phyloP scores from a whole-genome alignment of 2,888 invertebrate genomes.

The Idaea aversata region DNA sequence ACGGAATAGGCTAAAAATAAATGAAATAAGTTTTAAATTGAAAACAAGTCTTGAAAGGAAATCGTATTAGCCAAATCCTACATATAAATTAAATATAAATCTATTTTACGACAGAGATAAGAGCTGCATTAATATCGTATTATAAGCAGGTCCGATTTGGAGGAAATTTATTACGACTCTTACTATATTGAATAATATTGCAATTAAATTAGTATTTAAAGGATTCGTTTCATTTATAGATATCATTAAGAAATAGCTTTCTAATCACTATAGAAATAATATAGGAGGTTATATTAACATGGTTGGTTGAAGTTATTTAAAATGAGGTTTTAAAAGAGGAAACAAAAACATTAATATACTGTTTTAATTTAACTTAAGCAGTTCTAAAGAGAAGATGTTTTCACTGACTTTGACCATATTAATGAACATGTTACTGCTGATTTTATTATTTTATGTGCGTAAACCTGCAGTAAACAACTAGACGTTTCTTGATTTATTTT shows the following conservation, averaged over 20 bases:
- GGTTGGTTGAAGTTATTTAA: too few species aligned
- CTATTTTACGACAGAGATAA: not conserved
- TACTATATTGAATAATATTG: not conserved
- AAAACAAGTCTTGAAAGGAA: not conserved
- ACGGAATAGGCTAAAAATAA: too few species aligned
- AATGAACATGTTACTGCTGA: too few species aligned
- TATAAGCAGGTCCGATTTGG: not conserved
- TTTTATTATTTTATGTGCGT: too few species aligned
- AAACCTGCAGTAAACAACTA: too few species aligned
- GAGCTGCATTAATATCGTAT: not conserved
- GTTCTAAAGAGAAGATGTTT: too few species aligned
- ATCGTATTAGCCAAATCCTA: not conserved
- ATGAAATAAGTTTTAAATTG: not conserved
- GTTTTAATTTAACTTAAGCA: too few species aligned
- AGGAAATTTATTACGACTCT: not conserved
- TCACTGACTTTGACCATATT: too few species aligned
- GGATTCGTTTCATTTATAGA: not conserved
- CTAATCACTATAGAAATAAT: not conserved
- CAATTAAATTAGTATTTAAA: not conserved
- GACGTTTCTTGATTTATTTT: too few species aligned
- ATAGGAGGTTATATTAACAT: too few species aligned
- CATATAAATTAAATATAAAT: not conserved
- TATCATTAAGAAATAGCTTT: not conserved
- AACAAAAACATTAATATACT: too few species aligned
- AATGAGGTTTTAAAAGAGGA: too few species aligned